Conservation (phyloP, 2,888 invertebrate genomes). For the Opisthograptis luteolata region DNA sequence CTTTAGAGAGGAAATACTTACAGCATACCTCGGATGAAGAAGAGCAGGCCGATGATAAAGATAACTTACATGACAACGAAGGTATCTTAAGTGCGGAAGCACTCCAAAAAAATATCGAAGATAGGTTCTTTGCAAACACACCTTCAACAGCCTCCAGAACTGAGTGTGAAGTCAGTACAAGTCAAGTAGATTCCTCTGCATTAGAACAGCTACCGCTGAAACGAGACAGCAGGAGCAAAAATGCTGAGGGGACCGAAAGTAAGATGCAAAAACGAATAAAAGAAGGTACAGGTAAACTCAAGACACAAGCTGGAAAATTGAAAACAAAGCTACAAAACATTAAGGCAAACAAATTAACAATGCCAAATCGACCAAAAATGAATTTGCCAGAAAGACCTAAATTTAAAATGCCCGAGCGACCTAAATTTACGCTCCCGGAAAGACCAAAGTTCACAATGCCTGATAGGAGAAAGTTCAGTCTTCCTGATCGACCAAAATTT, state of each 20-base stretch:
- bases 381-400: conserved; percentile 84
- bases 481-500: conserved; percentile 85
- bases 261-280: conserved; percentile 87
- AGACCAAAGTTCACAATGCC: conserved; percentile 84
- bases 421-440: conserved; percentile 83
- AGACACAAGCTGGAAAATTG: conserved; percentile 88
- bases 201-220: conserved; percentile 86
- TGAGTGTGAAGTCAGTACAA: conserved; percentile 86
- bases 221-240: conserved; percentile 82
- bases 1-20: conserved; percentile 75
- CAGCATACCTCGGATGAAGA: conserved; percentile 81
- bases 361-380: conserved; percentile 83
- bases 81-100: conserved; percentile 75
- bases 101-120: conserved; percentile 86
- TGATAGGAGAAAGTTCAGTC: conserved; percentile 86
- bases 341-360: conserved; percentile 82
- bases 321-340: conserved; percentile 87
- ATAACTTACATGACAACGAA: conserved; percentile 54
- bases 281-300: conserved; percentile 88
- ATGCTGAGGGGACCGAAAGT: conserved; percentile 76
- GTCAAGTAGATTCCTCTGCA: conserved; percentile 87
- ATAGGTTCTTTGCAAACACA: conserved; percentile 84
- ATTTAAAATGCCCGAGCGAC: conserved; percentile 79
- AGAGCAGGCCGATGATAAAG: conserved; percentile 66
- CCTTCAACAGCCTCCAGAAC: conserved; percentile 86